Base-by-base conservation (phyloP, 2,888 invertebrate species). In the Rhagophthalmus giganteus region DNA sequence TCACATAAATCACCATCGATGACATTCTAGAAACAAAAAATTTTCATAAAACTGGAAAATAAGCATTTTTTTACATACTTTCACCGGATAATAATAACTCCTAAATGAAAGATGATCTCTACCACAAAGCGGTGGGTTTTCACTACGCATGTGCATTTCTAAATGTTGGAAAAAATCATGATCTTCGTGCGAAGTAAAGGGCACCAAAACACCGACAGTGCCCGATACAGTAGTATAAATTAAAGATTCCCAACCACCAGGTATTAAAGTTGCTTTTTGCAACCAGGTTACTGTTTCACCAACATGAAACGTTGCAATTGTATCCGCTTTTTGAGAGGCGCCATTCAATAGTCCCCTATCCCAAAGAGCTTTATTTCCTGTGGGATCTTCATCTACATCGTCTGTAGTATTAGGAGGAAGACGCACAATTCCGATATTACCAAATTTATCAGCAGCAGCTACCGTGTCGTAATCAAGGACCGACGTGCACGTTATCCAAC, bases 141-240 rank as follows among this genome's bases (percentile, higher is more conserved):
- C 98, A 58, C 94, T 92, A 39, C 99, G 80, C 94, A 99, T 94
- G 74, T 99, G 97, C 98, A 99, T 99, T 76, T 99, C 99, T 56
- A 99, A 78, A 77, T 98, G 96, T 71, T 98, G 97, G 79, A 99
- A 99, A 74, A 99, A 98, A 72, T 99, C 99, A 65, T 95, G 96
- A 74, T 99, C 98, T 78, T 98, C 96, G 64, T 94, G 86, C 10
- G 94, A 93, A 0, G 94, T 94, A 69, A 97, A 96, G 0, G 96
- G 94, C 11, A 96, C 88, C 26, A 97, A 79, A 4, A 94, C 94
- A 1, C 96, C 96, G 0, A 97, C 89, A 0, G 93, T 86, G 2
- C 97, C 99, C 53, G 95, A 93, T 8, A 99, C 73, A 0, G 98
- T 97, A 0, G 97, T 93, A 72, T 99, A 99, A 1, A 99, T 87